These are phyloP conservation scores for Antechinus stuartii DNA, from an alignment of 2,113 vertebrate genomes.

Conservation along the genomic window DNA sequence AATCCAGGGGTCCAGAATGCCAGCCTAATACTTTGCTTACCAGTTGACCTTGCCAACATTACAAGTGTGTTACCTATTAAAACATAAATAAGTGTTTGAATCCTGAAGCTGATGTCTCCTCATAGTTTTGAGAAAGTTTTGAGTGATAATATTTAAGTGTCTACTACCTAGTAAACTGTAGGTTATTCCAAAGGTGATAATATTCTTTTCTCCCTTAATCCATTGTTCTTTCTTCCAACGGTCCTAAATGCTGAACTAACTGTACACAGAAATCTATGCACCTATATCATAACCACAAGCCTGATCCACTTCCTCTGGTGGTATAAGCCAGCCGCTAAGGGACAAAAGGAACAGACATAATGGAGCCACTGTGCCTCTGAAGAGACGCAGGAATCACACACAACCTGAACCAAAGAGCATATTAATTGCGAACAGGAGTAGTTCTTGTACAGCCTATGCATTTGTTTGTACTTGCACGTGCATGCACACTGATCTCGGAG, in stretches of 20 bases:
- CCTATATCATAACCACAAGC: fast-evolving
- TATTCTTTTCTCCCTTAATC: not conserved
- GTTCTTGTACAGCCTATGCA: fast-evolving
- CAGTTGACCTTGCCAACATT: not conserved
- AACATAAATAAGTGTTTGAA: fast-evolving
- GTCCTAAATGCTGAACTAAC: not conserved
- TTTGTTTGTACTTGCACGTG: not conserved
- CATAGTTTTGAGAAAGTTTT: not conserved
- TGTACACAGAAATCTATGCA: not conserved
- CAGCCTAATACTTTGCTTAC: not conserved
- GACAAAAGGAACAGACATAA: not conserved
- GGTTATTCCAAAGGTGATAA: not conserved
- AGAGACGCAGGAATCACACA: not conserved
- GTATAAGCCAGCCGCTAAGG: not conserved
- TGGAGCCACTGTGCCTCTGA: not conserved
- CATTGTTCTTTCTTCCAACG: not conserved
- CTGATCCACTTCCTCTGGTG: not conserved
- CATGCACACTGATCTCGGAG: not conserved
- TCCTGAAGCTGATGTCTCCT: not conserved
- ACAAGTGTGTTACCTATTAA: fast-evolving
- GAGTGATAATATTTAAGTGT: not conserved
- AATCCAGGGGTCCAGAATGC: not conserved
- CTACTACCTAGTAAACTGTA: fast-evolving
- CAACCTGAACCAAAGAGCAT: not conserved
- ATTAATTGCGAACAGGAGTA: not conserved